These are phyloP conservation scores for Oostethus manadensis DNA, from an alignment of 2,113 vertebrate species.

Conservation along the genomic window DNA sequence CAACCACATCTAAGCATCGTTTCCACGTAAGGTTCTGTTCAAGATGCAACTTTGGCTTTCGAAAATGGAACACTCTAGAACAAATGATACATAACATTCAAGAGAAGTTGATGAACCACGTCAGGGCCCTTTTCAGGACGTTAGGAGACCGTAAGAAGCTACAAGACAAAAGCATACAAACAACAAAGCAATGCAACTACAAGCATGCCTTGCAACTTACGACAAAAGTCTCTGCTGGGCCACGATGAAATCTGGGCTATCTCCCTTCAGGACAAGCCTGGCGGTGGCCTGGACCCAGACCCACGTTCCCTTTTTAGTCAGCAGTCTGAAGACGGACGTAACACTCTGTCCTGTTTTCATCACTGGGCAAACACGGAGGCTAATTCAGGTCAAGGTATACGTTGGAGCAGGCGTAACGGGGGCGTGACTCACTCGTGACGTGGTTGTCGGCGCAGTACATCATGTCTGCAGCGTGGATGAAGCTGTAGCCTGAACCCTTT, in stretches of 20 bases:
- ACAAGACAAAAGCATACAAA: too few relatives aligned
- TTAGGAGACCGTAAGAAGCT: too few relatives aligned
- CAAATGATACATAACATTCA: too few relatives aligned
- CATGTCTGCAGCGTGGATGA: slow-evolving; percentile 74
- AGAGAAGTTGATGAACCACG: too few relatives aligned
- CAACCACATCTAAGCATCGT: too few relatives aligned
- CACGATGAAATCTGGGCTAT: slow-evolving; percentile 76
- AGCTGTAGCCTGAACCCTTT: slow-evolving; percentile 73
- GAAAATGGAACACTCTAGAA: too few relatives aligned
- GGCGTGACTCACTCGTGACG: slow-evolving; percentile 57
- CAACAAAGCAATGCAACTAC: neutral
- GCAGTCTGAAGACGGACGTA: slow-evolving; percentile 72
- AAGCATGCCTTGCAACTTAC: slow-evolving; percentile 55
- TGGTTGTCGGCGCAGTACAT: slow-evolving; percentile 79
- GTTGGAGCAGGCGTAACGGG: neutral
- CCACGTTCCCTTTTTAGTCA: slow-evolving; percentile 72
- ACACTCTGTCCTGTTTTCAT: slow-evolving; percentile 78
- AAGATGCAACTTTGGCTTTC: too few relatives aligned
- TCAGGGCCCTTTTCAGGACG: too few relatives aligned
- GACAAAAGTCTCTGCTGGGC: slow-evolving; percentile 67
- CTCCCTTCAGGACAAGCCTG: slow-evolving; percentile 71
- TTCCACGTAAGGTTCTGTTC: too few relatives aligned
- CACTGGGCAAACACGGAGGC: slow-evolving; percentile 56
- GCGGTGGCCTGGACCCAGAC: slow-evolving; percentile 80
- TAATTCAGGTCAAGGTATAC: neutral